Base-by-base conservation (phyloP, 1,140 invertebrate genomes). In the Zaprionus tsacasi region DNA sequence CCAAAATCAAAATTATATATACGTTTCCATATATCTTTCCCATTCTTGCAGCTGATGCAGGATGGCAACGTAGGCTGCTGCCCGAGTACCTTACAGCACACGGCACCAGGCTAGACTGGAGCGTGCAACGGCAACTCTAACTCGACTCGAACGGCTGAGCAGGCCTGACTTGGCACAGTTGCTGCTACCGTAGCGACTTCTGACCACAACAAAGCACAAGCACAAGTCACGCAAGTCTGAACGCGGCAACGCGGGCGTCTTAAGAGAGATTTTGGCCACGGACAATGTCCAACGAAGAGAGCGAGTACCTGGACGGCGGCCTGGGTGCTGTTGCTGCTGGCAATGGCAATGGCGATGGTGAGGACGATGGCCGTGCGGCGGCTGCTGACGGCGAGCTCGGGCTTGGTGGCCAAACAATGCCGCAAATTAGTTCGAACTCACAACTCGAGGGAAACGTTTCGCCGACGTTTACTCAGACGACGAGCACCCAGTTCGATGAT, bases 381-480 rank as follows among this genome's bases (percentile, higher is more conserved):
- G 85, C 64, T 58, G 85, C 74, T 82, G 88, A 77, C 86, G 70
- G 78, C 71, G 81, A 85, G 76, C 61, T 75, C 82, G 68, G 83
- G 69, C 86, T 85, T 67, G 81, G 74, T 66, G 90, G 90, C 78
- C 79, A 89, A 85, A 83, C 81, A 90, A 91, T 90, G 90, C 76
- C 90, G 87, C 86, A 91, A 91, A 90, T 91, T 91, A 92, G 91
- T 92, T 81, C 87, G 79, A 87, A 87, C 78, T 78, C 87, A 91
- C 90, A 91, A 85, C 87, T 92, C 91, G 91, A 92, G 66, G 83
- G 83, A 90, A 88, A 79, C 91, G 90, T 91, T 92, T 91, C 91
- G 77, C 79, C 81, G 71, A 77, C 85, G 69, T 77, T 71, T 27
- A 66, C 78, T 69, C 65, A 74, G 60, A 64, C 86, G 75, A 71